A percentile compares a stretch with the other conserved stretches of the same genome.
Evolutionary conservation across 2,888 invertebrate species (phyloP).

Genomic region (Boloria euphrosyne): DNA sequence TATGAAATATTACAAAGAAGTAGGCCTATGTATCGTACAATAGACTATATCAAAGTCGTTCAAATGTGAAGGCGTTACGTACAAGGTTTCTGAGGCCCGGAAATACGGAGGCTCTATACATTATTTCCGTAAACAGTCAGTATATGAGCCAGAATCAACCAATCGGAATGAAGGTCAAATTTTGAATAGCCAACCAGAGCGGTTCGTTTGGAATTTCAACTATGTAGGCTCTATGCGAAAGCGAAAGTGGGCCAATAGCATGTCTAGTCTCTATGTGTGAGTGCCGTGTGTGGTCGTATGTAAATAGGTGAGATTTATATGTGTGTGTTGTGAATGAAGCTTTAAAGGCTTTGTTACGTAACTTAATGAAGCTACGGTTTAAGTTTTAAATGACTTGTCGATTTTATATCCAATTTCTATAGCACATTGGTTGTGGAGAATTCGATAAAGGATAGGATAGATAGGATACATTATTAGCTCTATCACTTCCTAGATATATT

Average conservation of each 20-base stretch:
- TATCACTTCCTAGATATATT: background rate
- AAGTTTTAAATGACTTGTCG: conserved; percentile 31
- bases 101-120: conserved; percentile 51
- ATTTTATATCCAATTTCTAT: conserved; percentile 18
- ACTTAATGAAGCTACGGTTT: conserved; percentile 35
- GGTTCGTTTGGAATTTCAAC: conserved; percentile 66
- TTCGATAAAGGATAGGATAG: background rate
- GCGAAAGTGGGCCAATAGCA: conserved; percentile 75
- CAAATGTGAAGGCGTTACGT: conserved; percentile 44
- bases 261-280: conserved; percentile 52
- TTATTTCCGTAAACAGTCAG: conserved; percentile 65
- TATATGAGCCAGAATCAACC: conserved; percentile 58
- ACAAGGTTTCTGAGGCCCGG: conserved; percentile 45
- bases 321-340: conserved; percentile 60
- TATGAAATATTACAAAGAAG: too few relatives aligned
- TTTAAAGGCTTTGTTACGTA: conserved; percentile 44
- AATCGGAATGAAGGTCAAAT: conserved; percentile 73
- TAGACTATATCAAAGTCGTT: conserved; percentile 25
- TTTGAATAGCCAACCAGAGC: conserved; percentile 62
- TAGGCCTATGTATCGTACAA: background rate
- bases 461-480: background rate
- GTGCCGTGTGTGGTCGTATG: conserved; percentile 54
- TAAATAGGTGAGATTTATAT: conserved; percentile 41
- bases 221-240: conserved; percentile 76
- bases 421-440: background rate